Conservation (phyloP, 2,113 vertebrate species). For the Apaloderma vittatum region DNA sequence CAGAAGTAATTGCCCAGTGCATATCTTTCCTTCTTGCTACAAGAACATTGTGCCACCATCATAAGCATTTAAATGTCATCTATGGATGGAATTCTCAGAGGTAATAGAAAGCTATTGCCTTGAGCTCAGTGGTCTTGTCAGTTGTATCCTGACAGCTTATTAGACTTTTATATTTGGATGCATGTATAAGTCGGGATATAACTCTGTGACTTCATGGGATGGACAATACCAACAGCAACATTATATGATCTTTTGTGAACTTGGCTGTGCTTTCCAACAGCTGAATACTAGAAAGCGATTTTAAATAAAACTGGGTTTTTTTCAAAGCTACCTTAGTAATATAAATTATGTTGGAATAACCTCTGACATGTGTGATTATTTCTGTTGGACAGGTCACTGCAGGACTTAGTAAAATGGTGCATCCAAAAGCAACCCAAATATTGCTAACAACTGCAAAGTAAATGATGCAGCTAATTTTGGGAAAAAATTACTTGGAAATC, state of each 20-base stretch:
- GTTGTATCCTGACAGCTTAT: not conserved
- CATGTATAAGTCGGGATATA: not conserved
- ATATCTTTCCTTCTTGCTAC: not conserved
- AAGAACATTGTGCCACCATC: not conserved
- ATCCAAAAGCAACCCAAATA: not conserved
- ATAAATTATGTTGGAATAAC: not conserved
- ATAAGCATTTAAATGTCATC: not conserved
- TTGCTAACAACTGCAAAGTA: slow-evolving; percentile 7
- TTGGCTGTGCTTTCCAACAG: not conserved
- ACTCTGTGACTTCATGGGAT: not conserved
- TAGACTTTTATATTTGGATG: not conserved
- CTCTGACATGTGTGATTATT: not conserved
- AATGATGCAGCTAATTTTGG: not conserved
- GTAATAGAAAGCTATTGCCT: not conserved
- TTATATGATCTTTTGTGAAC: not conserved
- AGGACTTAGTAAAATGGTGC: not conserved
- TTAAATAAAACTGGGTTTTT: not conserved
- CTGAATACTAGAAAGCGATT: not conserved
- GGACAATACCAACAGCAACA: not conserved
- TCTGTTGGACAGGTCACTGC: not conserved
- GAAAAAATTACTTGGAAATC: not conserved
- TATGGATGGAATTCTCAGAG: not conserved
- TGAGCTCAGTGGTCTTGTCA: not conserved
- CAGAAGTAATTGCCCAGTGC: not conserved
- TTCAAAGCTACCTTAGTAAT: not conserved